Conservation (phyloP, 2,888 invertebrate species). For the Yponomeuta plumbellus region DNA sequence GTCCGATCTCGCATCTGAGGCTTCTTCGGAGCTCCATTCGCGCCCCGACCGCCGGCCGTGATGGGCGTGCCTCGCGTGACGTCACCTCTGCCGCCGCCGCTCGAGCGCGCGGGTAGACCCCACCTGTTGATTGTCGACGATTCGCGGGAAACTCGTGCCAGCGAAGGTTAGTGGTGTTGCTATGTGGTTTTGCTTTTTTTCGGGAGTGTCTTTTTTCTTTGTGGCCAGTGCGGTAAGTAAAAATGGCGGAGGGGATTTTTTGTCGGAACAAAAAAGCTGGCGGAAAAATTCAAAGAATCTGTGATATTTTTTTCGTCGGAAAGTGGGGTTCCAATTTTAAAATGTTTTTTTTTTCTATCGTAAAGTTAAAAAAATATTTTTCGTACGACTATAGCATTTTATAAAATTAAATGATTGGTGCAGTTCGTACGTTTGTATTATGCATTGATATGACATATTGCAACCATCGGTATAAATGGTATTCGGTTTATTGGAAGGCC, state of each 20-base stretch:
- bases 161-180: conserved; percentile 52
- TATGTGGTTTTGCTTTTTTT: conserved; percentile 17
- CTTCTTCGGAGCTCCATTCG: conserved; percentile 44
- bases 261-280: not conserved
- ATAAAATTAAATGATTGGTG: too few species aligned
- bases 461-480: too few species aligned
- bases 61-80: conserved; percentile 64
- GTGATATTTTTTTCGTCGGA: too few species aligned
- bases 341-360: too few species aligned
- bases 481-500: too few species aligned
- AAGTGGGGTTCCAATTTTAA: too few species aligned
- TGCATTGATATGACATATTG: too few species aligned
- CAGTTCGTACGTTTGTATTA: too few species aligned
- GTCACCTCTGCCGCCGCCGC: conserved; percentile 49
- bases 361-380: too few species aligned
- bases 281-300: not conserved
- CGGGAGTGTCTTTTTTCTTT: not conserved
- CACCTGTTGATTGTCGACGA: conserved; percentile 74
- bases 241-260: not conserved
- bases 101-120: conserved; percentile 52
- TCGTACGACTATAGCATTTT: too few species aligned
- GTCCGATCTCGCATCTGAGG: not conserved
- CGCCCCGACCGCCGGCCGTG: conserved; percentile 65
- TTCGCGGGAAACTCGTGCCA: conserved; percentile 55
- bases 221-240: not conserved